Percentiles rank a stretch among this genome's conserved stretches.
Conservation (phyloP, 2,888 invertebrate species). For the Ceriagrion tenellum region DNA sequence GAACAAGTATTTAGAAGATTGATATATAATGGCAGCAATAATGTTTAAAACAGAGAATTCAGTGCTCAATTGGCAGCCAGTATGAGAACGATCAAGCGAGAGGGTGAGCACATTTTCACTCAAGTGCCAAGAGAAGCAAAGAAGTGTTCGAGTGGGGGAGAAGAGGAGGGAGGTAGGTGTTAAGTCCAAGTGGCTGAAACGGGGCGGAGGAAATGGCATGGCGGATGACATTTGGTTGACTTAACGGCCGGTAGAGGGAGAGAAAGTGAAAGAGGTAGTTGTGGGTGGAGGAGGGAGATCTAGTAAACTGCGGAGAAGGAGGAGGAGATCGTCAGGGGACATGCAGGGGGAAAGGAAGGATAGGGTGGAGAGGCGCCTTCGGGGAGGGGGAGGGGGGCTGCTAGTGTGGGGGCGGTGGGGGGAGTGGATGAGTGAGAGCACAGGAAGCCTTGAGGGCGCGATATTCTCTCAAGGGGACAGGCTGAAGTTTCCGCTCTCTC, state of each 20-base stretch:
- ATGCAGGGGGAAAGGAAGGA: neutral
- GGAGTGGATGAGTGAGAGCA: neutral
- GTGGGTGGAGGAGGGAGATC: neutral
- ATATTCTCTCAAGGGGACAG: slow-evolving; percentile 50
- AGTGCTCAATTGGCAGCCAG: neutral
- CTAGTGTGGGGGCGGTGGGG: neutral
- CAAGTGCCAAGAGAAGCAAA: neutral
- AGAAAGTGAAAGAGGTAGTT: no score
- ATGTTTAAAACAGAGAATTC: neutral
- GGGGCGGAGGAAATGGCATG: neutral
- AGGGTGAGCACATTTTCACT: neutral
- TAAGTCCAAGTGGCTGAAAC: slow-evolving; percentile 42
- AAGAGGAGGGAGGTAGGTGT: neutral
- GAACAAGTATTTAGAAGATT: no score
- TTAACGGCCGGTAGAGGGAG: neutral
- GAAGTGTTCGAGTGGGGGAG: neutral
- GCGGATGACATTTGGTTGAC: slow-evolving; percentile 63
- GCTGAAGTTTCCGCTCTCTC: slow-evolving; percentile 13
- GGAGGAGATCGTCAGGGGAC: neutral
- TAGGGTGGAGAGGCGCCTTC: neutral
- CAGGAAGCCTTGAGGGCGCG: slow-evolving; percentile 42
- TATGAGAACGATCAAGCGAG: neutral
- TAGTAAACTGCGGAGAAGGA: neutral
- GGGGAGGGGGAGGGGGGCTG: no score
- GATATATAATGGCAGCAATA: no score